A percentile compares a stretch with the other conserved stretches of the same genome.
Conservation (phyloP, 2,888 invertebrate genomes). For the Ectobius pallidus region DNA sequence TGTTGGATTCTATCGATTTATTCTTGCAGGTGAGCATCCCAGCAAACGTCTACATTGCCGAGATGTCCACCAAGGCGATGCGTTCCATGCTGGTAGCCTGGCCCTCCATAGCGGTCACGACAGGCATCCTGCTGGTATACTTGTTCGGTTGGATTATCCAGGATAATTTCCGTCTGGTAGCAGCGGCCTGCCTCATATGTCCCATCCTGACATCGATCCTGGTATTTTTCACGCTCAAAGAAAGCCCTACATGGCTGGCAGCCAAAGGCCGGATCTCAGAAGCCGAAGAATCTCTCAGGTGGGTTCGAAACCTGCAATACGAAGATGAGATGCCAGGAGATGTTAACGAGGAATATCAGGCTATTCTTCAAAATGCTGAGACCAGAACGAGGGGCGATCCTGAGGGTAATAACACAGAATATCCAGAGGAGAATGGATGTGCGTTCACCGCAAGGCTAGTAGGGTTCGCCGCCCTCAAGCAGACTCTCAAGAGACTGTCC, state of each 20-base stretch:
- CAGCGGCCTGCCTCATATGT: not conserved
- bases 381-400: not conserved
- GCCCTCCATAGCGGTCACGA: not conserved
- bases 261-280: not conserved
- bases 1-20: too few relatives aligned
- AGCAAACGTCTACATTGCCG: too few relatives aligned
- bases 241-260: not conserved
- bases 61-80: too few relatives aligned
- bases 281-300: not conserved
- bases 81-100: too few relatives aligned
- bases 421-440: too few relatives aligned
- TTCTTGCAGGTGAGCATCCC: too few relatives aligned
- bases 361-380: not conserved
- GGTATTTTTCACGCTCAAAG: not conserved
- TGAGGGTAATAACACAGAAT: too few relatives aligned
- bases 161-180: not conserved
- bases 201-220: not conserved
- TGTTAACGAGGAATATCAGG: too few relatives aligned
- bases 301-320: not conserved
- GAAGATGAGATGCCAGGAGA: not conserved
- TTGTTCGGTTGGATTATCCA: not conserved
- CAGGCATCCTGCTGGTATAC: not conserved
- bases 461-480: too few relatives aligned
- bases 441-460: too few relatives aligned
- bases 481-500: not conserved